A percentile compares a stretch with the other conserved stretches of the same genome.
These are phyloP conservation scores for Cantharis lateralis DNA, from an alignment of 2,888 invertebrate genomes.

Conservation along the genomic window DNA sequence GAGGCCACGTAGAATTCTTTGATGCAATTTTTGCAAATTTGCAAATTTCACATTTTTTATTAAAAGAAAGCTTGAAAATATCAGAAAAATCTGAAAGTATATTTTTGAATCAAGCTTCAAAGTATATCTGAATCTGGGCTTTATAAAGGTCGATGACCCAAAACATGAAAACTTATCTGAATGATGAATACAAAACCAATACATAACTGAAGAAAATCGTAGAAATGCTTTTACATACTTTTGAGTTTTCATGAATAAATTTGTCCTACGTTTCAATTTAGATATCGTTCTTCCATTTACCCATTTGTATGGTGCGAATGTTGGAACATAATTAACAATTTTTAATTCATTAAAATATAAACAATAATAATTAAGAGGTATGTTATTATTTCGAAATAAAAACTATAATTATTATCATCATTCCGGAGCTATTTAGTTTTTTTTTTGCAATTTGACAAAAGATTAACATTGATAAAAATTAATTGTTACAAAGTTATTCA, in stretches of 20 bases:
- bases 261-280: background rate
- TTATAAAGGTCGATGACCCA: background rate
- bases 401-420: background rate
- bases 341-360: background rate
- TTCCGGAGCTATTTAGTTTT: background rate
- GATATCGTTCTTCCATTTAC: background rate
- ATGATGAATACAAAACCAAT: background rate
- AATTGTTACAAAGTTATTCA: background rate
- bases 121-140: background rate
- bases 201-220: background rate
- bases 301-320: background rate
- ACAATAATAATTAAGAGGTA: background rate
- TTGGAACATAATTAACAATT: background rate
- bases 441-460: background rate
- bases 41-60: background rate
- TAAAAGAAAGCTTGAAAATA: background rate
- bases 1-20: too few relatives aligned
- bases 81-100: background rate
- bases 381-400: background rate
- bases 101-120: background rate
- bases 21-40: background rate
- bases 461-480: background rate
- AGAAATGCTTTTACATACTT: background rate
- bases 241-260: background rate
- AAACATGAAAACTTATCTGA: background rate